phyloP scores from a whole-genome alignment of 2,797 vertebrate species.

The Chelonia mydas region DNA sequence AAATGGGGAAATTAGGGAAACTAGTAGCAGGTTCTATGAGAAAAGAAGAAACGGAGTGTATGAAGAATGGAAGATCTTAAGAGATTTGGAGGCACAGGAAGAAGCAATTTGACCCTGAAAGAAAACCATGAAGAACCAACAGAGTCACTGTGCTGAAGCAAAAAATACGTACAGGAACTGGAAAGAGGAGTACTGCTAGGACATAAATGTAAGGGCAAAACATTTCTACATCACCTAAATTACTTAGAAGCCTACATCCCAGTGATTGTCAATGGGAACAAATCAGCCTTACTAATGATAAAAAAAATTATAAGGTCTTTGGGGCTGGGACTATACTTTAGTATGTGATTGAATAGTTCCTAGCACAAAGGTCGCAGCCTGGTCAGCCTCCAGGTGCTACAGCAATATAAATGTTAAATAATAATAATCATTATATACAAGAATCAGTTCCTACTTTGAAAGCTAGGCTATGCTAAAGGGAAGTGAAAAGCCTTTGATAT shows the following conservation, averaged over 20 bases:
- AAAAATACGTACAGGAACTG: neutral
- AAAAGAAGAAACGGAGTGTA: conserved; percentile 6
- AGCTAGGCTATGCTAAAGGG: neutral
- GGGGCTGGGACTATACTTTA: neutral
- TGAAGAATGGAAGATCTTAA: conserved; percentile 1
- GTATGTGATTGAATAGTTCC: neutral
- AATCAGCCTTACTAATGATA: neutral
- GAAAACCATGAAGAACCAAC: neutral
- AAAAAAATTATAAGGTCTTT: neutral
- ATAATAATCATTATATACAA: neutral
- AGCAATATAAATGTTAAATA: neutral
- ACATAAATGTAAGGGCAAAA: neutral
- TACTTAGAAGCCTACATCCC: neutral
- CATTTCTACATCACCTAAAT: neutral
- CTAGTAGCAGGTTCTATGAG: neutral
- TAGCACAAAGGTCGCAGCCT: neutral
- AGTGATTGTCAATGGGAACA: neutral
- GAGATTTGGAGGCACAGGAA: neutral
- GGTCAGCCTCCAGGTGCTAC: neutral
- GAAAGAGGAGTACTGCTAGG: neutral
- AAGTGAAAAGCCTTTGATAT: neutral
- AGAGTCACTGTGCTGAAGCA: neutral
- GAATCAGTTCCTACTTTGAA: neutral
- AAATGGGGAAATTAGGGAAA: conserved; percentile 60
- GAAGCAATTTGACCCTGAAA: neutral